These are phyloP conservation scores for Diaperis boleti DNA, from an alignment of 2,888 invertebrate species.

Conservation along the genomic window DNA sequence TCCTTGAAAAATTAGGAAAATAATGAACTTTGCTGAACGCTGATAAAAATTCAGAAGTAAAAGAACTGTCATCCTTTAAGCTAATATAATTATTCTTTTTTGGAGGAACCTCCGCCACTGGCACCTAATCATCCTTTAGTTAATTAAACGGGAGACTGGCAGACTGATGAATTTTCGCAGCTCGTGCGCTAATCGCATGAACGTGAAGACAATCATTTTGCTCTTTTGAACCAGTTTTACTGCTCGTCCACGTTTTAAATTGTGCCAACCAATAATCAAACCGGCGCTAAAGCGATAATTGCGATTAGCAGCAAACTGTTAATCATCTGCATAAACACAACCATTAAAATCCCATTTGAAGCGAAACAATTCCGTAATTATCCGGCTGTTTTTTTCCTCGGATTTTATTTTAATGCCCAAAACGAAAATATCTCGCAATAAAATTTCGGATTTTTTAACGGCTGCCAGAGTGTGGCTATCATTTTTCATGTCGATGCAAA, in stretches of 20 bases:
- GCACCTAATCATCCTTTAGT: background rate
- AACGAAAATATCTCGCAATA: too few species aligned
- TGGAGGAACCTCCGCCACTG: background rate
- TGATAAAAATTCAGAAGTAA: too few species aligned
- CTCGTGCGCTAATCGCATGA: constrained; percentile 1
- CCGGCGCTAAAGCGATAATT: constrained; percentile 28
- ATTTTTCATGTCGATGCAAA: too few species aligned
- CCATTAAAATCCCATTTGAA: constrained; percentile 8
- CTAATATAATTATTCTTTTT: too few species aligned
- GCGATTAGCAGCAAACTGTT: constrained; percentile 14
- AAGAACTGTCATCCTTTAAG: too few species aligned
- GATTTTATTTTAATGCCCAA: background rate
- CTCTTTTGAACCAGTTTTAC: background rate
- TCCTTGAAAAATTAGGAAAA: too few species aligned
- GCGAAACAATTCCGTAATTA: constrained; percentile 2
- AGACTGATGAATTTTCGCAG: constrained; percentile 4
- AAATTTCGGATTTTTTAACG: too few species aligned
- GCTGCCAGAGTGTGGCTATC: too few species aligned
- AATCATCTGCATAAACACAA: constrained; percentile 16
- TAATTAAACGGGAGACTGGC: constrained; percentile 2
- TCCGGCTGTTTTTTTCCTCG: background rate
- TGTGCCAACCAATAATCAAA: constrained; percentile 16
- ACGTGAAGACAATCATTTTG: constrained; percentile 1
- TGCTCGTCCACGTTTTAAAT: constrained; percentile 3
- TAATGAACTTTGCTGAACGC: too few species aligned